Evolutionary conservation across 1,140 invertebrate genomes (phyloP).

Genomic region (Neodiprion lecontei): DNA sequence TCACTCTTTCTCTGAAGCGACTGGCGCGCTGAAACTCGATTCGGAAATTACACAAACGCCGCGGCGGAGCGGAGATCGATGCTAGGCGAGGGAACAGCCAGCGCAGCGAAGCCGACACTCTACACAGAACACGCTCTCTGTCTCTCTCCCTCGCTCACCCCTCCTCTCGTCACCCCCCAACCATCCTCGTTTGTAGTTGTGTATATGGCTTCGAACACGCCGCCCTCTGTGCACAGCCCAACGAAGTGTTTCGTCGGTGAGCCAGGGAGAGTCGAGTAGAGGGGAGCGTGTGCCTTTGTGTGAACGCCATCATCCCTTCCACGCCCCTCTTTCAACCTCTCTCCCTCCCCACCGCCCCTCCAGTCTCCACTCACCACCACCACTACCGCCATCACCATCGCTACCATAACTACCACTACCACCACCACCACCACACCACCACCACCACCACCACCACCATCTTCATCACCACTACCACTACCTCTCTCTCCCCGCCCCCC

Average conservation of each 20-base stretch:
- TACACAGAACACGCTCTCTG: neutral
- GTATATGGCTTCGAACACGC: too few species aligned
- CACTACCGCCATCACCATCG: conserved; percentile 26
- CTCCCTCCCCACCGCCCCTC: neutral
- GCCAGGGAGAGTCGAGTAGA: neutral
- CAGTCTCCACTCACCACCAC: conserved; percentile 4
- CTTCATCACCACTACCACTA: conserved; percentile 24
- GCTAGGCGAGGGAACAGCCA: neutral
- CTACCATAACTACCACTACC: conserved; percentile 29
- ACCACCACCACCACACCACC: conserved; percentile 22
- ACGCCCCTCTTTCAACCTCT: conserved; percentile 16
- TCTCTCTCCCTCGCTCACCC: neutral
- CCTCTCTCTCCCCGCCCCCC: conserved; percentile 12
- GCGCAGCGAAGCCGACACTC: neutral
- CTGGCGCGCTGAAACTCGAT: too few species aligned
- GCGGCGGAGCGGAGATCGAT: neutral
- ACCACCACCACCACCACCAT: neutral
- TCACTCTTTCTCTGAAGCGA: too few species aligned
- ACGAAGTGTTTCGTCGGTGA: too few species aligned
- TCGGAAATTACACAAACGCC: too few species aligned
- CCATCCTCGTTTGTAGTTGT: too few species aligned
- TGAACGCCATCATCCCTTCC: neutral
- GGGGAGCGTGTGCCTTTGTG: neutral
- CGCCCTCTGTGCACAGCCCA: neutral
- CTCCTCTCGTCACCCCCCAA: neutral